phyloP scores from a whole-genome alignment of 1,140 invertebrate species.

The Dreissena rostriformis region DNA sequence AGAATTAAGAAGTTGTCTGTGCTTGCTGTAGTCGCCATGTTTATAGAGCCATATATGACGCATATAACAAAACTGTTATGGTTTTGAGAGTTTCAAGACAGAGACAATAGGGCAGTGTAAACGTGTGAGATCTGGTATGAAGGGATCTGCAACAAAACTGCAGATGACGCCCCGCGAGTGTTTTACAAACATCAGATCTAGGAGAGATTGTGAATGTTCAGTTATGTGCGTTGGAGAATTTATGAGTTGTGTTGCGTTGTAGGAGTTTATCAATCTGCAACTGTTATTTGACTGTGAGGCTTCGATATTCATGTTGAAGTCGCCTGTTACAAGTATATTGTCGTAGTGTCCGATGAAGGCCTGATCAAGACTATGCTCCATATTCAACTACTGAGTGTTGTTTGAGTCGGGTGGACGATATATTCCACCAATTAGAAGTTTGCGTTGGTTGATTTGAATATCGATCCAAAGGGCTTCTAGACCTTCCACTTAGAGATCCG shows the following conservation, averaged over 20 bases:
- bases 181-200: too few species aligned
- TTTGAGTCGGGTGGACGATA: slow-evolving; percentile 22
- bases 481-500: neutral
- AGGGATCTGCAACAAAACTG: too few species aligned
- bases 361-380: slow-evolving; percentile 3
- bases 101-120: too few species aligned
- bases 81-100: too few species aligned
- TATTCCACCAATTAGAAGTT: slow-evolving; percentile 16
- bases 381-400: slow-evolving; percentile 16
- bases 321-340: slow-evolving; percentile 12
- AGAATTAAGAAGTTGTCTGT: too few species aligned
- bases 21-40: too few species aligned
- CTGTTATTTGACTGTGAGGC: neutral
- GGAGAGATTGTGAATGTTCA: too few species aligned
- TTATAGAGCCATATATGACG: too few species aligned
- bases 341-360: neutral
- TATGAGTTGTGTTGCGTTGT: neutral
- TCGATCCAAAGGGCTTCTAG: slow-evolving; percentile 24
- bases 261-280: slow-evolving; percentile 4
- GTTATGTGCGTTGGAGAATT: too few species aligned
- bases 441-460: slow-evolving; percentile 5
- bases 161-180: too few species aligned
- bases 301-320: slow-evolving; percentile 15
- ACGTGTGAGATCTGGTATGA: too few species aligned
- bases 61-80: too few species aligned